Base-by-base conservation (phyloP, 2,888 invertebrate species). In the Bembecia ichneumoniformis region DNA sequence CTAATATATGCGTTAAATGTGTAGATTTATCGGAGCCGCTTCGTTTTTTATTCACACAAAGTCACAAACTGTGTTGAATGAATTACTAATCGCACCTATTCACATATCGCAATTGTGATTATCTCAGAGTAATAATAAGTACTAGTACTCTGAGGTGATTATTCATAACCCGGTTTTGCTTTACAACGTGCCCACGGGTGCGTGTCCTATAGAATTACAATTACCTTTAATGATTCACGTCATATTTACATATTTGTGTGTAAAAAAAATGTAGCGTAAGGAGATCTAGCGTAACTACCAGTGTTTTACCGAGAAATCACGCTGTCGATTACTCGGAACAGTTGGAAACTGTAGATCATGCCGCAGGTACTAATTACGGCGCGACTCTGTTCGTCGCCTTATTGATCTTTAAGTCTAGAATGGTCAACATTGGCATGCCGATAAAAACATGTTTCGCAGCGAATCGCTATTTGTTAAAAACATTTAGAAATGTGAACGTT, bases 161-260 rank as follows among this genome's bases (percentile, higher is more conserved):
- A 40, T 13, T 40, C 40, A 40, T 40, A 13, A 13, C 40, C 40
- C 14, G 5, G 40, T 40, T 28, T 40, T 40, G 40, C 34, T 13
- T 47, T 15, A 34, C 28, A 13, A 3, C 13, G 47, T 40, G 40
- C 40, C 40, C 5, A n/a, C n/a, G 40, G 40, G 14, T 28, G 48
- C 28, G 44, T 7, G 9, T 11, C 16, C 11, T 48, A n/a, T 49
- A 10, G 35, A 49, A 17, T 65, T 64, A 64, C 62, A 62, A 66
- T 68, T 58, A 53, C 59, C 52, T 53, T 52, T 72, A 73, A 70
- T 77, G 77, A 77, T 58, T 79, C 79, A 77, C 66, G 59, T 63
- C 63, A 64, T 68, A 74, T 77, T 77, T 71, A 66, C 69, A 72
- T 71, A 66, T 55, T 49, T 10, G 49, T 52, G 49, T 54, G 50